Evolutionary conservation across 2,888 invertebrate species (phyloP).

Genomic region (Steinernema scapterisci): DNA sequence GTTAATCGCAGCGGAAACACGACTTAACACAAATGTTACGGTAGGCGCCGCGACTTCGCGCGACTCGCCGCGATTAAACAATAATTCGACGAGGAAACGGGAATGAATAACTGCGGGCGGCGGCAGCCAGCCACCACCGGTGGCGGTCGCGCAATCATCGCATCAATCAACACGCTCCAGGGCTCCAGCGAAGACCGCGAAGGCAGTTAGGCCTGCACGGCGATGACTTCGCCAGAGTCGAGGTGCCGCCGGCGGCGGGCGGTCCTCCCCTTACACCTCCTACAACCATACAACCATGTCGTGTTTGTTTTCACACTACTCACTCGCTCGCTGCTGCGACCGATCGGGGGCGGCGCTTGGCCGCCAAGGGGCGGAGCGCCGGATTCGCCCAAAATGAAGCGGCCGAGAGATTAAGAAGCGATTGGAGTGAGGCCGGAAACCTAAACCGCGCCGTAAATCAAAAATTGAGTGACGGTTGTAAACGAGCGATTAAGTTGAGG

Average conservation of each 20-base stretch:
- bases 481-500: not conserved
- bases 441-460: constrained; percentile 21
- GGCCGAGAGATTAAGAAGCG: not conserved
- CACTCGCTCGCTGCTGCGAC: constrained; percentile 8
- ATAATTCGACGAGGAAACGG: constrained; percentile 18
- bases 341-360: not conserved
- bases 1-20: constrained; percentile 23
- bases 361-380: constrained; percentile 13
- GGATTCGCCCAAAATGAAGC: not conserved
- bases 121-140: constrained; percentile 2
- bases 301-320: constrained; percentile 33
- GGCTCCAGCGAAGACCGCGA: not conserved
- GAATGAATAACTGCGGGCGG: not conserved
- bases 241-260: not conserved
- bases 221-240: no score
- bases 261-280: constrained; percentile 24
- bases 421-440: no score
- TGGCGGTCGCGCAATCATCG: constrained; percentile 32
- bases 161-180: constrained; percentile 31
- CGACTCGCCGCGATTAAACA: constrained; percentile 21
- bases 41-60: constrained; percentile 8
- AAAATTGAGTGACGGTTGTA: not conserved
- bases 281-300: constrained; percentile 30
- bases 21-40: constrained; percentile 18
- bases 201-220: constrained; percentile 15